These are phyloP conservation scores for Nemotelus nigrinus DNA, from an alignment of 2,888 invertebrate species.

Conservation along the genomic window DNA sequence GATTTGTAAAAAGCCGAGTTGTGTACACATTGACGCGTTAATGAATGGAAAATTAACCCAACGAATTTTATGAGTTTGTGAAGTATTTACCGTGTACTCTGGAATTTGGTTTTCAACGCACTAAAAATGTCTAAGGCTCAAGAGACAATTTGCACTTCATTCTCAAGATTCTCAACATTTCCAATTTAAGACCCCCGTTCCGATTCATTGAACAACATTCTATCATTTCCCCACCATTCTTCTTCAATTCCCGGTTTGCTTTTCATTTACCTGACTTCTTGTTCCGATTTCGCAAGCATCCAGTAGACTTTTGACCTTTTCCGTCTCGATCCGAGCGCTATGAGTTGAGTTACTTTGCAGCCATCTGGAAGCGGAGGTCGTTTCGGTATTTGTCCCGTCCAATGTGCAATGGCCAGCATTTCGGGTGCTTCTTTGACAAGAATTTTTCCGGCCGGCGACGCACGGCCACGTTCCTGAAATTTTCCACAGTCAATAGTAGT, in stretches of 20 bases:
- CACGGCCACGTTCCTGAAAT: constrained; percentile 61
- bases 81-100: too few species aligned
- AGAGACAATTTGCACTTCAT: too few species aligned
- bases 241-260: too few species aligned
- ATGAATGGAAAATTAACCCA: too few species aligned
- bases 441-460: constrained; percentile 64
- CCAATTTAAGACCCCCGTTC: too few species aligned
- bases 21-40: too few species aligned
- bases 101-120: too few species aligned
- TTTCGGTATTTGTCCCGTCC: constrained; percentile 81
- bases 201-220: not conserved
- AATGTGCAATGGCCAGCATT: constrained; percentile 82
- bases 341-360: constrained; percentile 76
- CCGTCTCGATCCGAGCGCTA: constrained; percentile 78
- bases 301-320: constrained; percentile 79
- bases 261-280: constrained; percentile 77
- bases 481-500: not conserved
- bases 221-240: not conserved
- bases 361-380: constrained; percentile 77
- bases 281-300: constrained; percentile 81
- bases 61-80: too few species aligned
- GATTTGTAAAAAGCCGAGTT: too few species aligned
- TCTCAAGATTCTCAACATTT: too few species aligned
- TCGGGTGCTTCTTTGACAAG: constrained; percentile 83
- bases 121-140: too few species aligned